These are phyloP conservation scores for Cheirogaleus medius DNA, from an alignment of 2,113 vertebrate species.

Conservation along the genomic window DNA sequence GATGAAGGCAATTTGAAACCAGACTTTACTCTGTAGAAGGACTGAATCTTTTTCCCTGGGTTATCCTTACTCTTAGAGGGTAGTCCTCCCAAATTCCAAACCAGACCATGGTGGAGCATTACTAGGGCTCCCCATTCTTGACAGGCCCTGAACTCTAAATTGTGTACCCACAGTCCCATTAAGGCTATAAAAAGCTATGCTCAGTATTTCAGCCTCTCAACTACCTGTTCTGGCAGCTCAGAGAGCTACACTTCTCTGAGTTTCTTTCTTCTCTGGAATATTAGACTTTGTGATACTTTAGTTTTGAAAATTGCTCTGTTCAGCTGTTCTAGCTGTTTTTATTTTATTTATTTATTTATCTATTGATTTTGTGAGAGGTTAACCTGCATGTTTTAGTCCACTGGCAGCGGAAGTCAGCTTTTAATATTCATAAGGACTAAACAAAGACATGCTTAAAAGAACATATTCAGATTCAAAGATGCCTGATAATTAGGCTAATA, in stretches of 20 bases:
- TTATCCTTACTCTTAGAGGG: neutral
- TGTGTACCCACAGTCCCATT: neutral
- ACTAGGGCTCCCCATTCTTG: neutral
- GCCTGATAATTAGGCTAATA: neutral
- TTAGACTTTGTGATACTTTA: neutral
- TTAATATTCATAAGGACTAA: neutral
- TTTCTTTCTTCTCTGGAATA: neutral
- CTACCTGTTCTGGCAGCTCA: neutral
- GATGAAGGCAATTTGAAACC: neutral
- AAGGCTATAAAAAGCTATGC: neutral
- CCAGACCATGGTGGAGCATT: neutral
- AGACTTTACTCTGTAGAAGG: neutral
- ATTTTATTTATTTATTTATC: no score
- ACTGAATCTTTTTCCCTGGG: neutral
- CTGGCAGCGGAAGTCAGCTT: neutral
- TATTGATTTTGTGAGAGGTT: neutral
- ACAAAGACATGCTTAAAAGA: neutral
- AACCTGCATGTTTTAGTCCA: neutral
- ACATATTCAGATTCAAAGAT: neutral
- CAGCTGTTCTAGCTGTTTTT: neutral
- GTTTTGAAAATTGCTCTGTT: neutral
- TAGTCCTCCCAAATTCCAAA: neutral
- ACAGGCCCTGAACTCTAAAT: neutral
- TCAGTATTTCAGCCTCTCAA: neutral
- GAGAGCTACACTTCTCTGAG: neutral